A percentile compares a stretch with the other conserved stretches of the same genome.
phyloP scores from a whole-genome alignment of 1,140 invertebrate species.

The Heliconius melpomene region DNA sequence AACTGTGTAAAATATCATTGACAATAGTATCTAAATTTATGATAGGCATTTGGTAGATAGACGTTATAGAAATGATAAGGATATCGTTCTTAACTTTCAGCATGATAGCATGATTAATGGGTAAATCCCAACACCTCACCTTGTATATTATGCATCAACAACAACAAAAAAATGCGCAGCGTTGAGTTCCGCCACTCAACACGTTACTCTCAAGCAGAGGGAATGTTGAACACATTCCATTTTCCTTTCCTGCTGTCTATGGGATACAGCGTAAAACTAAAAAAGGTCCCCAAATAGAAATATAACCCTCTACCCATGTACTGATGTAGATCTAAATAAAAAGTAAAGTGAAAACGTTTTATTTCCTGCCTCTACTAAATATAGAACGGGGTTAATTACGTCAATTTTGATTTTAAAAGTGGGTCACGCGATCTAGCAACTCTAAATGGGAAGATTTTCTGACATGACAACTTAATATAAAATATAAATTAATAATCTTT shows the following conservation, averaged over 20 bases:
- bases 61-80: no score
- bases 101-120: no score
- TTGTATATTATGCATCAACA: no score
- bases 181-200: no score
- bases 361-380: neutral
- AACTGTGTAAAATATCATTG: neutral
- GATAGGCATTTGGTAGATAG: neutral
- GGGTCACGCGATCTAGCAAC: neutral
- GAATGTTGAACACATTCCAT: no score
- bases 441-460: neutral
- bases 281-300: no score
- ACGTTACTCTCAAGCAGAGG: no score
- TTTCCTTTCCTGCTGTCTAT: no score
- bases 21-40: neutral
- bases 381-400: constrained; percentile 8
- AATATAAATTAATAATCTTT: neutral
- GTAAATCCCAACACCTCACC: no score
- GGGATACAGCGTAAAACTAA: no score
- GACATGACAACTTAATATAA: neutral
- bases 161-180: no score
- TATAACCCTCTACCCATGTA: neutral
- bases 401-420: constrained; percentile 11
- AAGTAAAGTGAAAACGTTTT: neutral
- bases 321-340: neutral
- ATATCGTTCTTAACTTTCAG: no score